Base-by-base conservation (phyloP, 2,888 invertebrate species). In the Mythimna ferrago region DNA sequence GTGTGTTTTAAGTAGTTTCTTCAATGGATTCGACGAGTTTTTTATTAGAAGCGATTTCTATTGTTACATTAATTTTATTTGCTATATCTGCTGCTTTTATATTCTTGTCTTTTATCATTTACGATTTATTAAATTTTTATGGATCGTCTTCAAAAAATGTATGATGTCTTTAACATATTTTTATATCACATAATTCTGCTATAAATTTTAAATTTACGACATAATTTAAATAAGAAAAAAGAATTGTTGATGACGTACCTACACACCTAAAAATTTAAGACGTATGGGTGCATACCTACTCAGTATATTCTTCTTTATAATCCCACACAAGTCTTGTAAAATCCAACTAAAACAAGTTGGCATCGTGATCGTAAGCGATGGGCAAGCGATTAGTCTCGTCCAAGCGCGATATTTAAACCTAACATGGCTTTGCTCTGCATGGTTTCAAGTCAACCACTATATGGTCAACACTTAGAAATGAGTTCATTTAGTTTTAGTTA, bases 311-410 rank as follows among this genome's bases (percentile, higher is more conserved):
- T 16, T 26, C 41, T n/a, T 48, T 60, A 54, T 61, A 78, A 76
- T 78, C 77, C 78, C 26, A 57, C 56, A 62, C 71, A 74, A 75
- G 6, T 26, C 69, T 72, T 75, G 70, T 78, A 73, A 68, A 64
- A 85, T 66, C 76, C 71, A 78, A 71, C 73, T 70, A 58, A 77
- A 84, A 86, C 81, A 73, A 78, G 78, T 78, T 75, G 19, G 32
- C 75, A 84, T 78, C 84, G 66, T 84, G 86, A 84, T 72, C 73
- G 57, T 63, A 58, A 60, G 73, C 68, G 84, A 86, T 84, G 76
- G 71, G 78, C 63, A 75, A 81, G 70, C 74, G 70, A 86, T 86
- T 84, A 84, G 84, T 86, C 86, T 81, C 67, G 38, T 76, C 66
- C 48, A 51, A 41, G 74, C 66, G 76, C 66, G 81, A 81, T 77